Evolutionary conservation across 2,888 invertebrate species (phyloP).

Genomic region (Lysandra coridon): DNA sequence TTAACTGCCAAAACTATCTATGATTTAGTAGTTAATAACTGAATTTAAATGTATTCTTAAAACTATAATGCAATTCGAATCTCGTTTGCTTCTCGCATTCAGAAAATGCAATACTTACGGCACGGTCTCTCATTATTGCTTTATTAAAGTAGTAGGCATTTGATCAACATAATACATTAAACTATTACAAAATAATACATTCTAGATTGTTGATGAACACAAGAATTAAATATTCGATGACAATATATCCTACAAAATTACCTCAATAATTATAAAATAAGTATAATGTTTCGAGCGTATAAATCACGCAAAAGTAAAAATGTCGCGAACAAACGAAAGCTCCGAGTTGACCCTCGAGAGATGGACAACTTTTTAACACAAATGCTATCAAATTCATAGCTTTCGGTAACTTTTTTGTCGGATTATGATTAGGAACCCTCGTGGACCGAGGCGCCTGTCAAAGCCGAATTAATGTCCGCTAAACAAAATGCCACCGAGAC

Average conservation of each 20-base stretch:
- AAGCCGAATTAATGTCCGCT: background rate
- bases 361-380: background rate
- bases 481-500: background rate
- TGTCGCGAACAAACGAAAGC: background rate
- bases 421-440: background rate
- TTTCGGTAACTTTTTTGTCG: slow-evolving; percentile 7
- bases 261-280: background rate
- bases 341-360: background rate
- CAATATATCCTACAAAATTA: background rate
- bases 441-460: background rate
- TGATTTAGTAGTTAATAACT: no score
- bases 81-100: background rate
- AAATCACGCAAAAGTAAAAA: background rate
- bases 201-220: background rate
- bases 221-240: background rate
- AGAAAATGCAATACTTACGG: background rate
- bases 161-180: background rate
- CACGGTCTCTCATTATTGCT: background rate
- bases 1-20: no score
- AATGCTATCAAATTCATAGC: slow-evolving; percentile 7
- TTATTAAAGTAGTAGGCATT: background rate
- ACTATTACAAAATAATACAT: background rate
- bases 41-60: no score
- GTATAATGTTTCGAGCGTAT: background rate
- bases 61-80: background rate